Evolutionary conservation across 2,113 vertebrate genomes (phyloP), one percentile per base, ranked within the genome.

Genomic region (Notarius quadriscutis): DNA sequence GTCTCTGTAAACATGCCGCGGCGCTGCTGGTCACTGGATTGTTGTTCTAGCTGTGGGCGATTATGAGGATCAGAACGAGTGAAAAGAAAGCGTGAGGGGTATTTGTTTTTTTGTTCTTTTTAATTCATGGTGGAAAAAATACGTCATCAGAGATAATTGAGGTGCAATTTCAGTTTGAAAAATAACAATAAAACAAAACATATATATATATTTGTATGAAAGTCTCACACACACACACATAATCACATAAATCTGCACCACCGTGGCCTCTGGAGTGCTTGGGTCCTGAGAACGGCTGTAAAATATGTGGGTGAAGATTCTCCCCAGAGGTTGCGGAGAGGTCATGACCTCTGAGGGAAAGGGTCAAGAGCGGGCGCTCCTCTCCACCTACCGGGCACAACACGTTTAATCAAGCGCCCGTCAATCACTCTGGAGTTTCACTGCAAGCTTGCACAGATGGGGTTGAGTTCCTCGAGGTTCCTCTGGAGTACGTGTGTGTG

Each of bases 361-460:
- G 87, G 92, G 92, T 92, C 93, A 94, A 93, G 91, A 91, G 84
- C 88, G 87, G 57, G 51, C 71, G 69, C 60, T 72, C 41, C 55
- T 75, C 87, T 90, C 63, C 92, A 88, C 90, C 91, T 90, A 92
- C 91, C 83, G 87, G 87, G 79, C 85, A 79, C 86, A 58, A 84
- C 60, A 91, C 91, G 30, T 92, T 94, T 92, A 93, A 91, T 94
- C 87, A 92, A 48, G 89, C 62, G 34, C 78, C 89, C 92, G 93
- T 93, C 92, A 88, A 84, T 88, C 80, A 87, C 22, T 18, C 80
- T 41, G 63, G 11, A 62, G 15, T 80, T 84, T 84, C 86, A 50
- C 25, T 69, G 58, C 51, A 83, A 86, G 30, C 65, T 67, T 87
- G 67, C 6, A 27, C 75, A 78, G 25, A 78, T 58, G 57, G 9